Conservation (phyloP, 2,797 vertebrate species). For the Apodemus agrarius region DNA sequence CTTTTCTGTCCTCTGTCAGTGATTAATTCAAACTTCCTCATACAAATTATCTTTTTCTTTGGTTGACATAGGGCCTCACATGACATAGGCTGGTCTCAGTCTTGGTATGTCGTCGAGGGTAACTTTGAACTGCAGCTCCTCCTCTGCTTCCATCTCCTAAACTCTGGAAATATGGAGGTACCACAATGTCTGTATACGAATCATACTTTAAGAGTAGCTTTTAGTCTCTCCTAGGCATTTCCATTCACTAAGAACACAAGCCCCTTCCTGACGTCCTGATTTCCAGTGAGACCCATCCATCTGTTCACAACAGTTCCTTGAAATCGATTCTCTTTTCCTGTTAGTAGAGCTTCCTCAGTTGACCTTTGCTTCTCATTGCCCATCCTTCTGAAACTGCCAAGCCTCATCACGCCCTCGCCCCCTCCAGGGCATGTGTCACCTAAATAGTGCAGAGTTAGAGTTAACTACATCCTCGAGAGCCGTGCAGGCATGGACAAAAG, state of each 20-base stretch:
- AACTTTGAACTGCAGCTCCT: neutral
- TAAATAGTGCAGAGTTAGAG: neutral
- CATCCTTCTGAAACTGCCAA: neutral
- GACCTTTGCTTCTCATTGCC: neutral
- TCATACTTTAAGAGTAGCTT: neutral
- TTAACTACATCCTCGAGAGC: neutral
- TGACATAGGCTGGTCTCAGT: neutral
- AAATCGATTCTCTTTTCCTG: neutral
- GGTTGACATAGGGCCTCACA: neutral
- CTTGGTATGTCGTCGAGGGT: neutral
- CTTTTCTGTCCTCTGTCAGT: neutral
- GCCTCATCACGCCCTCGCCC: neutral
- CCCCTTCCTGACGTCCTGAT: neutral
- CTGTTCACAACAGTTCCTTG: neutral
- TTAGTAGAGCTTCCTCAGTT: neutral
- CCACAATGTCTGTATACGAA: neutral
- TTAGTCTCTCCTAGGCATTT: neutral
- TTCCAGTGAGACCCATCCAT: neutral
- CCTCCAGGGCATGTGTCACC: neutral
- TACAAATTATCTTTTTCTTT: neutral
- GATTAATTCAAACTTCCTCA: neutral
- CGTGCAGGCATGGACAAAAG: neutral
- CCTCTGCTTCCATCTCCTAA: neutral
- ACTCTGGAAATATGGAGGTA: neutral
- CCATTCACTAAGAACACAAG: neutral